Evolutionary conservation across 2,888 invertebrate genomes (phyloP).

Genomic region (Perizoma flavofasciatum): DNA sequence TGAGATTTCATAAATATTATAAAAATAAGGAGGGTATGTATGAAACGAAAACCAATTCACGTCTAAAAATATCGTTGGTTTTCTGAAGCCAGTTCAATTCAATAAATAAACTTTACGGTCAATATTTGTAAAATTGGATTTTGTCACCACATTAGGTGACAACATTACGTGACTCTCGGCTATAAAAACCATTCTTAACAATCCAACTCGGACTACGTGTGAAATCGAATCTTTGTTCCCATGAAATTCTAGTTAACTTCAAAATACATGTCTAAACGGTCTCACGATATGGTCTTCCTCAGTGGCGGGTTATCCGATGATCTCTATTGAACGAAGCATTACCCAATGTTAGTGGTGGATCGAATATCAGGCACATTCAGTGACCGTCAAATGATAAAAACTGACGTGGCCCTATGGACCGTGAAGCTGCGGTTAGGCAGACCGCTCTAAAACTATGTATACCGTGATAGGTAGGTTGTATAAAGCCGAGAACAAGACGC

Average conservation of each 20-base stretch:
- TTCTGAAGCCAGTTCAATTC: no score
- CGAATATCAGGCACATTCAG: slow-evolving; percentile 58
- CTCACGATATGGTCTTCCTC: slow-evolving; percentile 70
- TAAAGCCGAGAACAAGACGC: neutral
- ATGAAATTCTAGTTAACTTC: slow-evolving; percentile 65
- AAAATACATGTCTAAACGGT: slow-evolving; percentile 56
- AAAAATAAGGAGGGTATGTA: no score
- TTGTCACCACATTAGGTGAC: slow-evolving; percentile 40
- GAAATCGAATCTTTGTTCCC: slow-evolving; percentile 65
- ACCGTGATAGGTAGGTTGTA: neutral
- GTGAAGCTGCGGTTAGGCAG: slow-evolving; percentile 60
- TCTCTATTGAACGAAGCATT: slow-evolving; percentile 53
- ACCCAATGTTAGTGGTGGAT: slow-evolving; percentile 59
- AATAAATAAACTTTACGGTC: slow-evolving; percentile 40
- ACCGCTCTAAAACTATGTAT: slow-evolving; percentile 29
- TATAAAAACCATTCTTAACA: slow-evolving; percentile 51
- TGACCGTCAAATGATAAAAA: slow-evolving; percentile 50
- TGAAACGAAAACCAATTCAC: no score
- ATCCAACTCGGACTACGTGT: slow-evolving; percentile 56
- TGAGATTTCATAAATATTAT: no score
- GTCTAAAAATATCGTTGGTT: no score
- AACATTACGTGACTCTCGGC: slow-evolving; percentile 55
- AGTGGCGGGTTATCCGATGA: slow-evolving; percentile 65
- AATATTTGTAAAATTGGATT: slow-evolving; percentile 43
- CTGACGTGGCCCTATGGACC: slow-evolving; percentile 63